Conservation (phyloP, 2,797 vertebrate genomes). For the Hyperoplus immaculatus region DNA sequence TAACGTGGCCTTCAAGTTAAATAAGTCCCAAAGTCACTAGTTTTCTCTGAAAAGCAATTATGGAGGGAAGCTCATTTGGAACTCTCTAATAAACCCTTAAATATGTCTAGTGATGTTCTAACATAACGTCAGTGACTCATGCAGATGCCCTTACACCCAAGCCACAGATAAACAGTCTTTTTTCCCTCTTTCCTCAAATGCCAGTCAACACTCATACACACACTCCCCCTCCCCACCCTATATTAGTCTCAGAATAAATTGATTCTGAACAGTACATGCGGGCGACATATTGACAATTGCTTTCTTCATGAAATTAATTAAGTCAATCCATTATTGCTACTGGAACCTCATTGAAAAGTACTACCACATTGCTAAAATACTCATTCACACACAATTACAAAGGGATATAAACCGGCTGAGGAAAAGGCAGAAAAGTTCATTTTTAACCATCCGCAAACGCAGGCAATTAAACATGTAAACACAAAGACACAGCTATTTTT, state of each 20-base stretch:
- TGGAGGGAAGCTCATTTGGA: conserved; percentile 47
- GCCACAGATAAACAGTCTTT: conserved; percentile 1
- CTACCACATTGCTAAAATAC: conserved; percentile 18
- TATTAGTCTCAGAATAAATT: conserved; percentile 56
- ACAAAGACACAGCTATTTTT: conserved; percentile 30
- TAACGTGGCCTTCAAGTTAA: conserved; percentile 53
- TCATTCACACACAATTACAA: conserved; percentile 41
- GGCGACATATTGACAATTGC: conserved; percentile 30
- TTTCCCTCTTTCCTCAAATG: conserved; percentile 14
- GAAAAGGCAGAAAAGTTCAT: conserved; percentile 8
- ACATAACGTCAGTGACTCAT: conserved; percentile 32
- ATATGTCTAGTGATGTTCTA: conserved; percentile 36
- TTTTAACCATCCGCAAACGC: conserved; percentile 32
- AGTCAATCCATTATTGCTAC: conserved; percentile 49
- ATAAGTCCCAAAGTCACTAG: conserved; percentile 59
- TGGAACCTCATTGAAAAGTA: conserved; percentile 39
- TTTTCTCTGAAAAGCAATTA: conserved; percentile 67
- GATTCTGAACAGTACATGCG: conserved; percentile 30
- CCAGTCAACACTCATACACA: neutral
- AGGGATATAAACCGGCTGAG: conserved; percentile 5
- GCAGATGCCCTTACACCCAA: conserved; percentile 15
- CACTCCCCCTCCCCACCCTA: neutral
- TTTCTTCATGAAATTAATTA: conserved; percentile 63
- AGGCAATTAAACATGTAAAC: conserved; percentile 51
- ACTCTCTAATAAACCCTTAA: conserved; percentile 61